Conservation (phyloP, 1,140 invertebrate genomes). For the Oscheius sp. region DNA sequence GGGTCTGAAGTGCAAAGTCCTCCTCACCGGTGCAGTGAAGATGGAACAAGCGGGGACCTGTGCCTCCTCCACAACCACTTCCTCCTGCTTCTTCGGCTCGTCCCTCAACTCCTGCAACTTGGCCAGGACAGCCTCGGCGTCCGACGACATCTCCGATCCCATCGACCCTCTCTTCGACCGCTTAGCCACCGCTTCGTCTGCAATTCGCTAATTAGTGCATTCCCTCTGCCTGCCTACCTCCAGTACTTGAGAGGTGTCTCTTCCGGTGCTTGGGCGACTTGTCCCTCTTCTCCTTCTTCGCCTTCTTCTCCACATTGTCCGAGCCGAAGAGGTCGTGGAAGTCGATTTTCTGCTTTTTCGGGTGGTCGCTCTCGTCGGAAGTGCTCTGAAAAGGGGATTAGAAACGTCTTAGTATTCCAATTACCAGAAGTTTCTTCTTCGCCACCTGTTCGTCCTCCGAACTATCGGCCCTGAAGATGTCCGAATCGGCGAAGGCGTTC, state of each 20-base stretch:
- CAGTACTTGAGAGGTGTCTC: not conserved
- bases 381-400: too few relatives aligned
- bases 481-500: not conserved
- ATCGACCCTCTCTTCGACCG: not conserved
- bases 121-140: not conserved
- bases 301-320: conserved; percentile 4
- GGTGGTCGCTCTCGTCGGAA: conserved; percentile 2
- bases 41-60: not conserved
- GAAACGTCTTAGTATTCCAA: not conserved
- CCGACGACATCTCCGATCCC: not conserved
- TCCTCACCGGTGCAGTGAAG: too few relatives aligned
- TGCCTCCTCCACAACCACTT: not conserved
- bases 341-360: conserved; percentile 14
- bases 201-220: too few relatives aligned
- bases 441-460: conserved; percentile 5
- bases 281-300: not conserved
- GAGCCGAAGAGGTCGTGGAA: not conserved
- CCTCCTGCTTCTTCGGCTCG: not conserved
- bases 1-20: not conserved
- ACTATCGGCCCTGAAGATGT: not conserved
- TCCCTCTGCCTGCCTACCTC: too few relatives aligned
- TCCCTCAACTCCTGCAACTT: not conserved
- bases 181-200: not conserved
- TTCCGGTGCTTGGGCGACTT: not conserved
- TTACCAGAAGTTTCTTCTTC: not conserved